Evolutionary conservation across 2,113 vertebrate species (phyloP).

Genomic region (Chinchilla lanigera): DNA sequence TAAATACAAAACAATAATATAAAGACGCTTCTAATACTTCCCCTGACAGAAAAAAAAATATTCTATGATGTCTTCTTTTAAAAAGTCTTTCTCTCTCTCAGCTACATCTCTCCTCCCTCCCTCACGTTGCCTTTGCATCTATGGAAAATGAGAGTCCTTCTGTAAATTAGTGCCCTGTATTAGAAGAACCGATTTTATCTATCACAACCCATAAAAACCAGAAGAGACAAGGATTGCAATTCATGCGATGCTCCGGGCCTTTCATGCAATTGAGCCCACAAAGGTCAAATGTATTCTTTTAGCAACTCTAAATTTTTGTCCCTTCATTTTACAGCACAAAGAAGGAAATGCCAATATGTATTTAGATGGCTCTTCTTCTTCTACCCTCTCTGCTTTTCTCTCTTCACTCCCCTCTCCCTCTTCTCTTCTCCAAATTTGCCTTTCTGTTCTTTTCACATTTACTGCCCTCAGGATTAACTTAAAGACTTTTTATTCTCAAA

Average conservation of each 20-base stretch:
- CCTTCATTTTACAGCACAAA: neutral
- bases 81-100: neutral
- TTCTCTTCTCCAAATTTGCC: neutral
- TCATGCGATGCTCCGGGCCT: neutral
- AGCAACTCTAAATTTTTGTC: neutral
- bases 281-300: neutral
- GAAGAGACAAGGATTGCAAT: neutral
- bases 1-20: neutral
- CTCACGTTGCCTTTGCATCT: neutral
- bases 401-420: fast-evolving
- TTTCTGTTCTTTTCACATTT: neutral
- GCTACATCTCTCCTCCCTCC: fast-evolving
- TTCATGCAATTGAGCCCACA: neutral
- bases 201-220: neutral
- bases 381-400: neutral
- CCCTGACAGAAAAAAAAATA: neutral
- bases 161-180: neutral
- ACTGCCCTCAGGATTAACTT: neutral
- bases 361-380: neutral
- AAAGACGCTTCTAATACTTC: neutral
- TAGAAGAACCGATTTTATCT: neutral
- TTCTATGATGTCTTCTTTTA: neutral
- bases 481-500: neutral
- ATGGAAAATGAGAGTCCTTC: neutral
- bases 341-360: neutral